Base-by-base conservation (phyloP, 2,888 invertebrate genomes). In the Drosophila sordidula region DNA sequence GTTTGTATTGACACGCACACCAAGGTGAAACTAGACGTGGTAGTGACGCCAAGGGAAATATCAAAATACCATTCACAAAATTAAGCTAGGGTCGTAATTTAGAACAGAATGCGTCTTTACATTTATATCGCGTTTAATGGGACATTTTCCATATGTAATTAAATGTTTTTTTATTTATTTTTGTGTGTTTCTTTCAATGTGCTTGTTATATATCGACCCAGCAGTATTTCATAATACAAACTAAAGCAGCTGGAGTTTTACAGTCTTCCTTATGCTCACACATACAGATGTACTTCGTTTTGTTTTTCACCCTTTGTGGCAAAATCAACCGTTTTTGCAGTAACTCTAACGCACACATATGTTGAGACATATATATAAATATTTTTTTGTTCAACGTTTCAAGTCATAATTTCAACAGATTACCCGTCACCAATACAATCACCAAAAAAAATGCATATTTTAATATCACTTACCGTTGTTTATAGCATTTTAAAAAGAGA, bases 291-390 rank as follows among this genome's bases (percentile, higher is more conserved):
- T 41, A 29, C 29, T 57, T 46, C 47, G 58, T 42, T 45, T 67
- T 58, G 36, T 58, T 63, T 75, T 62, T 66, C 50, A 66, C 66
- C 61, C 73, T 66, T 72, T 57, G 76, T 62, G 45, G 50, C 47
- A 56, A 39, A 55, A 41, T 22, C 39, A 39, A 26, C 26, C 29
- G 41, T 75, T 63, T 63, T 59, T 49, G 63, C 63, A 70, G 26
- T 38, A 47, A 58, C 39, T 39, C 36, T 42, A 70, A 59, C 36
- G 39, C 54, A 51, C 50, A 52, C 32, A 51, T 42, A 65, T 42
- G 29, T 42, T 16, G 14, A 64, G 29, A 46, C n/a, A n/a, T 18
- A 18, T 22, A 9, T n/a, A 29, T 14, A 56, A n/a, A 8, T 34
- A 34, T 56, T 38, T 9, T 51, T 45, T 6, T 34, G n/a, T 18